phyloP scores from a whole-genome alignment of 2,888 invertebrate genomes.

The Cerceris ruficornis region DNA sequence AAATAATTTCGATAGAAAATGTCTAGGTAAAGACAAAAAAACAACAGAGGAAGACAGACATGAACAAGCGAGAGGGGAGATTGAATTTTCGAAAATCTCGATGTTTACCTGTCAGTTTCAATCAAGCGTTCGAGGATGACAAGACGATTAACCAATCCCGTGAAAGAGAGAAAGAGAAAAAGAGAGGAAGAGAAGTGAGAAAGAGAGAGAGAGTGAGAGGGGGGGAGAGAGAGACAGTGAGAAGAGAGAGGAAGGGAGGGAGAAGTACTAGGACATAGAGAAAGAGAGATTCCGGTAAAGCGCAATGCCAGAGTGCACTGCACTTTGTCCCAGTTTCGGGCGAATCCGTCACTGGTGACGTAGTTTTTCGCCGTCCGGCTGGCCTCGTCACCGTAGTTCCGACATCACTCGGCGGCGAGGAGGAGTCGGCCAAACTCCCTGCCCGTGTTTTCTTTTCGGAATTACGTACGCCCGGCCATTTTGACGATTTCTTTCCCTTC shows the following conservation, averaged over 20 bases:
- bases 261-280: constrained; percentile 77
- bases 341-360: constrained; percentile 81
- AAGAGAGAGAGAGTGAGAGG: too few species aligned
- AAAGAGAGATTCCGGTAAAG: constrained; percentile 79
- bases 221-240: too few species aligned
- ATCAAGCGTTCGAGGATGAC: constrained; percentile 44
- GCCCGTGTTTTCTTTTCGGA: too few species aligned
- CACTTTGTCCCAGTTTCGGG: constrained; percentile 81
- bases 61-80: background rate
- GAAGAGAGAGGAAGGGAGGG: constrained; percentile 72
- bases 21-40: too few species aligned
- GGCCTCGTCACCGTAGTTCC: background rate
- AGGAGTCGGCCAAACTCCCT: too few species aligned
- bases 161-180: constrained; percentile 63
- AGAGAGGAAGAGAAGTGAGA: too few species aligned
- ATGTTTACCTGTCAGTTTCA: constrained; percentile 9
- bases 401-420: too few species aligned
- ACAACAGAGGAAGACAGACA: too few species aligned
- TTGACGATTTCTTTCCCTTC: too few species aligned
- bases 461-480: too few species aligned
- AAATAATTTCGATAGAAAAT: too few species aligned
- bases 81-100: constrained; percentile 21
- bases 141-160: constrained; percentile 78
- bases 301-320: constrained; percentile 82
- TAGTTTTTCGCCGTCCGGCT: constrained; percentile 72